Evolutionary conservation across 2,113 vertebrate genomes (phyloP).

Genomic region (Campylorhamphus procurvoides): DNA sequence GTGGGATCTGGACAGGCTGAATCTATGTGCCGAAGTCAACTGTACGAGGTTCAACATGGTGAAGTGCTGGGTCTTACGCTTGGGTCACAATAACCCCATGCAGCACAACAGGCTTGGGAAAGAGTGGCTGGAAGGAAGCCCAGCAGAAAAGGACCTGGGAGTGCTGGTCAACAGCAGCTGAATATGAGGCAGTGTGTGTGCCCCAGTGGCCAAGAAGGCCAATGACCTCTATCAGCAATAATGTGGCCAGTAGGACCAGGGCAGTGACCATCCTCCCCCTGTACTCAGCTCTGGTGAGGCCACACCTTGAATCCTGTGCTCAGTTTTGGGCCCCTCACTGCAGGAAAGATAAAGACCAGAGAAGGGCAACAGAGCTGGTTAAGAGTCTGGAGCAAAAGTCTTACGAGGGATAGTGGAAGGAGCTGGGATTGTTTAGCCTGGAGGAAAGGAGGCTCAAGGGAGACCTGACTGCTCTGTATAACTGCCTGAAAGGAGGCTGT

Average conservation of each 20-base stretch:
- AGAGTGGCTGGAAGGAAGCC: neutral
- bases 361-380: neutral
- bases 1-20: neutral
- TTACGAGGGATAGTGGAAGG: neutral
- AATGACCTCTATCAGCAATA: accelerated
- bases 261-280: neutral
- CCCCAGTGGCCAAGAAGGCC: neutral
- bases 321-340: neutral
- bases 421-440: neutral
- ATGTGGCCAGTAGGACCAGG: neutral
- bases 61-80: neutral
- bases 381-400: neutral
- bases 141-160: neutral
- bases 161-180: neutral
- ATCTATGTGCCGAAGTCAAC: neutral
- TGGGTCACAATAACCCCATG: neutral
- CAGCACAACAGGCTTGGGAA: accelerated
- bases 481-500: neutral
- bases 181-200: neutral
- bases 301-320: too few relatives aligned
- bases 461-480: neutral
- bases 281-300: accelerated
- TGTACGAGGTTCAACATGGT: accelerated
- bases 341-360: neutral
- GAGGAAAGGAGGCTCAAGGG: neutral